phyloP scores from a whole-genome alignment of 2,888 invertebrate genomes.

The Lepidochitona cinerea region DNA sequence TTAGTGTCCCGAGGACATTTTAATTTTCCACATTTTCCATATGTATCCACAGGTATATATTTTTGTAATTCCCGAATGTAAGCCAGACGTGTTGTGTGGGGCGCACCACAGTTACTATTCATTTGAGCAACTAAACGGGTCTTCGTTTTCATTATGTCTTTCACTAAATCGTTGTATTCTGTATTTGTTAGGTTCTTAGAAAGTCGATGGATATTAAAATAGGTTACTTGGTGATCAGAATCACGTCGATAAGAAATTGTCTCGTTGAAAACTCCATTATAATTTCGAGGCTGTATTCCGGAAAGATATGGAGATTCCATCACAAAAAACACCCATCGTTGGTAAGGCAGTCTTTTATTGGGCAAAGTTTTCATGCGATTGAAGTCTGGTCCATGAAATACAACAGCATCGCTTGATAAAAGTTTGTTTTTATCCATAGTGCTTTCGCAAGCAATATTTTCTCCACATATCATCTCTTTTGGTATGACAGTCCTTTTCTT shows the following conservation, averaged over 20 bases:
- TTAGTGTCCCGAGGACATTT: neutral
- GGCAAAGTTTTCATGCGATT: too few relatives aligned
- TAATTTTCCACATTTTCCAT: conserved; percentile 1
- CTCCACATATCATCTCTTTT: too few relatives aligned
- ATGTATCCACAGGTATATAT: neutral
- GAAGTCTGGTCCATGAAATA: neutral
- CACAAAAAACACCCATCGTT: neutral
- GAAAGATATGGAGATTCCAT: neutral
- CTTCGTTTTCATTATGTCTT: neutral
- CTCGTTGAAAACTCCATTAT: neutral
- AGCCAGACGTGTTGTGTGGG: neutral
- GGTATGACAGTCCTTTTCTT: too few relatives aligned
- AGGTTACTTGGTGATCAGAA: neutral
- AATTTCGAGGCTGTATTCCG: neutral
- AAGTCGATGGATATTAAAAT: too few relatives aligned
- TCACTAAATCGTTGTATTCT: neutral
- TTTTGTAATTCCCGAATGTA: neutral
- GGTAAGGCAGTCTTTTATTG: neutral
- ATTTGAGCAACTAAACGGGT: neutral
- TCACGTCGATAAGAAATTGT: neutral
- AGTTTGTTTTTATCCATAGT: neutral
- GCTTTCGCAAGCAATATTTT: too few relatives aligned
- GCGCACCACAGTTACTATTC: neutral
- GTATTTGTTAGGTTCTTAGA: neutral
- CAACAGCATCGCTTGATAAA: neutral